Conservation (phyloP, 2,113 vertebrate species). For the Aegypius monachus region DNA sequence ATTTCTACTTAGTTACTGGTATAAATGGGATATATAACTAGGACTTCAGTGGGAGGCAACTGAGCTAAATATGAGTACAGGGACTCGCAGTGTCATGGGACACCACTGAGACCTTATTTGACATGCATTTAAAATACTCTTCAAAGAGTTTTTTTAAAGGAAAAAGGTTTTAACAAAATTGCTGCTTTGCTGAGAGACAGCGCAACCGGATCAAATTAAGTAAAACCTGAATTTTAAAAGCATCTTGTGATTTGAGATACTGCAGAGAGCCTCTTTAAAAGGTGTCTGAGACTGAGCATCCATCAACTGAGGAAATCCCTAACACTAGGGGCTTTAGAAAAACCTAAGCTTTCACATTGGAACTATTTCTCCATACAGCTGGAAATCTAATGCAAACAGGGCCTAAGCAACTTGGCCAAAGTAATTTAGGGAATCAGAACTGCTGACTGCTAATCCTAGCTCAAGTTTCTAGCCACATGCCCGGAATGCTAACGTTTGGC, state of each 20-base stretch:
- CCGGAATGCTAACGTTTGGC: background rate
- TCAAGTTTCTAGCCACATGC: conserved; percentile 15
- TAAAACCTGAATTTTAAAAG: conserved; percentile 27
- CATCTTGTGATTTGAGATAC: conserved; percentile 14
- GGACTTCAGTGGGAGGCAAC: background rate
- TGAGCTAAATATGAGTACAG: background rate
- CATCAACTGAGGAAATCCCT: conserved; percentile 18
- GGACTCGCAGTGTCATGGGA: background rate
- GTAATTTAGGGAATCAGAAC: conserved; percentile 1
- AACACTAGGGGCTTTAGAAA: conserved; percentile 7
- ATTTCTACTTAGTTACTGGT: background rate
- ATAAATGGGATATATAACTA: background rate
- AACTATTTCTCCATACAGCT: background rate
- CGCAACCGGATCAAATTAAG: conserved; percentile 22
- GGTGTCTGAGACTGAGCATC: background rate
- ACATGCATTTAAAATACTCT: background rate
- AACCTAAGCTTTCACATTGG: background rate
- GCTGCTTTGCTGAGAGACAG: background rate
- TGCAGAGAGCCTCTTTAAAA: conserved; percentile 15
- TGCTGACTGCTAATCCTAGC: conserved; percentile 9
- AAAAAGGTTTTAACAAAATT: background rate
- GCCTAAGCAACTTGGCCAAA: background rate
- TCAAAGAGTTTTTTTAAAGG: background rate
- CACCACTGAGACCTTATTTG: background rate
- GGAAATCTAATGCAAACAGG: conserved; percentile 24